Base-by-base conservation (phyloP, 2,797 vertebrate species). In the Crenuchus spilurus region DNA sequence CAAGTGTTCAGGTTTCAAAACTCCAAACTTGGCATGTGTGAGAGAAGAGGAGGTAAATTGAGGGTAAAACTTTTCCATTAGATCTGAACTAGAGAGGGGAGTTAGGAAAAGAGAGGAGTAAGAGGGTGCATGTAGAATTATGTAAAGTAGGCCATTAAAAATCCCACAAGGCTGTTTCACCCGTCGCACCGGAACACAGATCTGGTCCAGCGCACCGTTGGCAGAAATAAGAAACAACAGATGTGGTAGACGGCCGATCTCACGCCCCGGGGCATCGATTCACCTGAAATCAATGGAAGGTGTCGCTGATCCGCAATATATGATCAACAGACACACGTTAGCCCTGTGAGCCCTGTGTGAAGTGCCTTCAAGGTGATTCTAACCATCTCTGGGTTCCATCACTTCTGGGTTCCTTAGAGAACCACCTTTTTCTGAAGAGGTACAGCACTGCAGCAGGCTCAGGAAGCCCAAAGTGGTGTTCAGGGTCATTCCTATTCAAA, bases 1-100 rank as follows among this genome's bases (percentile, higher is more conserved):
- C 72, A 72, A 78, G 75, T 86, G 83, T 82, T 82, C 85, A 78
- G 77, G 76, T 80, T 85, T 85, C 70, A 72, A 77, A 83, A 83
- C 71, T 28, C 62, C 79, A 76, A 84, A 75, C 82, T 42, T 75
- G 58, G 72, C 49, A 52, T 78, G 76, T 82, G 61, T 39, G 67
- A 54, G 60, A 71, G 75, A 82, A 83, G 58, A 84, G 51, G 57
- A 55, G 13, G 66, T 70, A 69, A 5, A 49, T 37, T 46, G 72
- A 39, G 72, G 68, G 51, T 74, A 60, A 85, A 89, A 89, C 82
- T 82, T 90, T 86, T 82, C 82, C 74, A 86, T 88, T 87, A 85
- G 67, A 65, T 79, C 72, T 24, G 57, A 80, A 78, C 76, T 66
- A 80, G 71, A 81, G 66, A 18, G 49, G 24, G 35, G 33, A 60